Base-by-base conservation (phyloP, 2,888 invertebrate genomes). In the Eremobia ochroleuca region DNA sequence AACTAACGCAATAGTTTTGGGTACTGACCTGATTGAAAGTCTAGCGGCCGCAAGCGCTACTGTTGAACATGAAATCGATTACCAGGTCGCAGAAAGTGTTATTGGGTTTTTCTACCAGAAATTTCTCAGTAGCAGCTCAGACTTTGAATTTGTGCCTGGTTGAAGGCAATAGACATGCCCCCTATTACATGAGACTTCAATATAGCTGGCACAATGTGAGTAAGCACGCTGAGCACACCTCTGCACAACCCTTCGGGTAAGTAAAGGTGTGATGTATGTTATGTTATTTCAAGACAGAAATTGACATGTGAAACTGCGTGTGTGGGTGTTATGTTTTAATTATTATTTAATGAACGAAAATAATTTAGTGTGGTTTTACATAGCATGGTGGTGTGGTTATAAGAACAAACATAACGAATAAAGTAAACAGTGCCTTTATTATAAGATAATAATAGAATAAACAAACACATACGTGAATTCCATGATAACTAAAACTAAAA, bases 361-460 rank as follows among this genome's bases (percentile, higher is more conserved):
- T 34, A 34, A 62, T 2, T 4, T n/a, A 3, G n/a, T 68, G 3
- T 25, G 9, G 31, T 31, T 67, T 18, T 2, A 28, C 5, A 15
- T 28, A 55, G 13, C 13, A 55, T 58, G 28, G 58, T 58, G n/a
- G 31, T 68, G 3, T 34, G 5, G 25, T 18, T 46, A 1, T 25
- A 49, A 11, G 34, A 1, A 46, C 8, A 69, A 49, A 61, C 13
- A 62, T 15, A 52, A 2, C 3, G 4, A 68, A n/a, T 65, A 25
- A 59, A 59, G 67, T 64, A 76, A 83, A 71, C 77, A 81, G 70
- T 77, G 65, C 15, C 77, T 83, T 84, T 81, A 84, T 84, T 81
- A 70, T 52, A 64, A 58, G 1, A 11, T 40, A 62, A 15, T 11
- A 49, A 28, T 43, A 46, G 1, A 55, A 40, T n/a, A 37, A 69